Evolutionary conservation across 2,888 invertebrate species (phyloP).

Genomic region (Ectemnius cavifrons): DNA sequence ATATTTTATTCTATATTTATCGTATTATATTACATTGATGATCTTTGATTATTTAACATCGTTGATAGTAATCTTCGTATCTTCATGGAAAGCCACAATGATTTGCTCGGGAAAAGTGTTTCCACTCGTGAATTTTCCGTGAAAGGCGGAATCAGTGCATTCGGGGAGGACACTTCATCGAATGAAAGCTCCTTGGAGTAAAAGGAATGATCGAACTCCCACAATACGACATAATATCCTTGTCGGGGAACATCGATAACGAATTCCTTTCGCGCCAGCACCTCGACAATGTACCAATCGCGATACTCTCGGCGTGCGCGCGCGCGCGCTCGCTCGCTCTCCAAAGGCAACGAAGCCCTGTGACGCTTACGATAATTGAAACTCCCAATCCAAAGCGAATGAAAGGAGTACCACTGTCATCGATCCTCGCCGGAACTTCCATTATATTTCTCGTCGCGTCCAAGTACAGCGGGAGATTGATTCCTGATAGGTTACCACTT

Average conservation of each 20-base stretch:
- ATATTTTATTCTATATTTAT: no score
- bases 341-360: conserved; percentile 1
- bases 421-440: conserved; percentile 1
- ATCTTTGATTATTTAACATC: no score
- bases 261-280: conserved; percentile 1
- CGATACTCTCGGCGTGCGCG: neutral
- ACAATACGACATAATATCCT: conserved; percentile 1
- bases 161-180: neutral
- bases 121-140: neutral
- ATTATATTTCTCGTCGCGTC: neutral
- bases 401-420: neutral
- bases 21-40: no score
- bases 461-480: conserved; percentile 1
- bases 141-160: neutral
- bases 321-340: no score
- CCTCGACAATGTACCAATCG: conserved; percentile 3
- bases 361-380: conserved; percentile 4
- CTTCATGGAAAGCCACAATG: neutral
- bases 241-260: conserved; percentile 2
- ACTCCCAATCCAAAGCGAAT: neutral
- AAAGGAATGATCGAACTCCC: neutral
- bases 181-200: neutral
- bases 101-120: neutral
- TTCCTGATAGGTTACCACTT: no score
- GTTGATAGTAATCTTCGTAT: no score